Base-by-base conservation (phyloP, 1,140 invertebrate genomes). In the Micrasema minimum region DNA sequence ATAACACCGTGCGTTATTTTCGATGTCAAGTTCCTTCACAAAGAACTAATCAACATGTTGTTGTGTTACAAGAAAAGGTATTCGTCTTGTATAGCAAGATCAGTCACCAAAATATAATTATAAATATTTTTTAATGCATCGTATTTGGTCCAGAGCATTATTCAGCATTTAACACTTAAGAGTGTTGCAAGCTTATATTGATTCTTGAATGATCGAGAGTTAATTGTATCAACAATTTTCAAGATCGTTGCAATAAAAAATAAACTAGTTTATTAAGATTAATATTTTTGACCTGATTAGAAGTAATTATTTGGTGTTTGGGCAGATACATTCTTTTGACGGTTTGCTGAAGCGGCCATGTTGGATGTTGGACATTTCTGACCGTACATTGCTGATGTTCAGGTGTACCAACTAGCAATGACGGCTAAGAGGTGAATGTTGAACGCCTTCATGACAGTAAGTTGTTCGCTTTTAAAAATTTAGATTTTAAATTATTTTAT, bases 201-300 rank as follows among this genome's bases (percentile, higher is more conserved):
- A 59, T 59, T 59, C 37, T 59, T 41, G 10, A 41, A 43, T 5
- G 55, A 59, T 38, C 1, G 55, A 59, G 37, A 14, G 35, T 16
- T 14, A 43, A 59, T 38, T n/a, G 23, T 16, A 55, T 55, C 51
- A 14, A 16, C 11, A 55, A 31, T 55, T 53, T 59, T 59, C 55
- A 59, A 59, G 55, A 59, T 38, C 55, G 37, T 35, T 41, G 55
- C 55, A 38, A 51, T 22, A 59, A 59, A 59, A 59, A 59, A 41
- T 59, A 38, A 22, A 38, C 35, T 22, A 38, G 50, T 53, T 53
- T n/a, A 26, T 22, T 38, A n/a, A 20, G 55, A 59, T 59, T 59
- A 59, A 59, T 59, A 59, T 59, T 59, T 53, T 43, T 59, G 55
- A 59, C 55, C 55, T 59, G 55, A 59, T 59, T 59, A 12, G 37